Base-by-base conservation (phyloP, 2,888 invertebrate species). In the Hybos culiciformis region DNA sequence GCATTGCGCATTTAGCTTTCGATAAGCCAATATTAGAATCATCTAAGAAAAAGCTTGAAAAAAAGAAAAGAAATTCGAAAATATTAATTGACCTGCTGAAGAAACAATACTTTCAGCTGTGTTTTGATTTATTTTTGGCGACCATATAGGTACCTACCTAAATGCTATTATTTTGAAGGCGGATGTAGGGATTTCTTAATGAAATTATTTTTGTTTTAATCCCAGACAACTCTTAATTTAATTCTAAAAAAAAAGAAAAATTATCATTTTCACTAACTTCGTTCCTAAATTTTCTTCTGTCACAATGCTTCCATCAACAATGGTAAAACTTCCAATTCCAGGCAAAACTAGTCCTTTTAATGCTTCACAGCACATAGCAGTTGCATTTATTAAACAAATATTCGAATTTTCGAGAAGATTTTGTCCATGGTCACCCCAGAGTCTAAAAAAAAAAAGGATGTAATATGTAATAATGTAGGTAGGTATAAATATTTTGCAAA, bases 371-470 rank as follows among this genome's bases (percentile, higher is more conserved):
- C 96, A 96, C 37, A 91, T 71, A 6, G 87, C 88, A 33, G 84
- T 88, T 2, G 92, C 94, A 67, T 94, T 93, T 50, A 98, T 82
- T 19, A 98, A 65, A 62, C 96, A 97, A 53, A 97, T 79, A 62
- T 87, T 84, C 14, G 93, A 82, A 48, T 75, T 74, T 71, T 97
- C 96, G 44, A 98, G 70, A 4, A 85, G 74, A 49, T 74, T 68
- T 68, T 98, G 98, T 0, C 98, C 98, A 68, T 96, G 93, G 62
- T 98, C 97, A 48, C 97, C 97, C 98, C 98, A 99, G 55, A 99
- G 73, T 59, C 91, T 86, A 54, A 3, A 48, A 51, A 41, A 31
- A 45, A 42, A 21, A 18, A 31, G 31, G n/a, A 8, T 37, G 11
- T 24, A 34, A 44, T 5, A 15, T 38, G 7, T 20, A 36, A 37